Evolutionary conservation across 1,140 invertebrate genomes (phyloP).

Genomic region (Danaus plexippus): DNA sequence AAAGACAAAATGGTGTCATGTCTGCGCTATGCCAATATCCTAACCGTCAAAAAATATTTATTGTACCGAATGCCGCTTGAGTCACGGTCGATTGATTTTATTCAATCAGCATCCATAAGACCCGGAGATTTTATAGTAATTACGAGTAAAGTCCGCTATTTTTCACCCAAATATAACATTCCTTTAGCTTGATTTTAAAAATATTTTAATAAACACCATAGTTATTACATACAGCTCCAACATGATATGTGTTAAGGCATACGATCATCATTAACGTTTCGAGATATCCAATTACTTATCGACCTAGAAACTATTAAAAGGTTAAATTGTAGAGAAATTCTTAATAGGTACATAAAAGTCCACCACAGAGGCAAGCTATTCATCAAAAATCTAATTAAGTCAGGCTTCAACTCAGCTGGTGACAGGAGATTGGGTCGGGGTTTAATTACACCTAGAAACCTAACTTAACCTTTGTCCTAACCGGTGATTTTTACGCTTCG

Average conservation of each 20-base stretch:
- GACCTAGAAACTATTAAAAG: too few relatives aligned
- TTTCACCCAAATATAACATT: too few relatives aligned
- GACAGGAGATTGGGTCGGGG: constrained; percentile 56
- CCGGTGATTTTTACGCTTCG: too few relatives aligned
- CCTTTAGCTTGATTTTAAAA: too few relatives aligned
- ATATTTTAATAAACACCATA: too few relatives aligned
- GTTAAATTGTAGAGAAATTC: too few relatives aligned
- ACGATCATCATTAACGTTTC: too few relatives aligned
- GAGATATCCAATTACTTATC: too few relatives aligned
- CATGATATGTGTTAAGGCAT: too few relatives aligned
- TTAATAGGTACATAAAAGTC: constrained; percentile 9
- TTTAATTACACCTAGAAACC: constrained; percentile 43
- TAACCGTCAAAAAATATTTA: constrained; percentile 13
- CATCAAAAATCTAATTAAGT: constrained; percentile 63
- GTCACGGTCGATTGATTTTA: constrained; percentile 49
- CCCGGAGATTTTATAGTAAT: constrained; percentile 10
- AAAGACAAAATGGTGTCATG: too few relatives aligned
- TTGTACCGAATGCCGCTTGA: constrained; percentile 36
- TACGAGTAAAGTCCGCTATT: neutral
- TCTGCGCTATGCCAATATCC: neutral
- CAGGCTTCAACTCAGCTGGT: constrained; percentile 35
- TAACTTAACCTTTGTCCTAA: too few relatives aligned
- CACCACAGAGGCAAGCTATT: constrained; percentile 19
- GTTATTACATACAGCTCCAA: too few relatives aligned
- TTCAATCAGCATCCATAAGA: constrained; percentile 32